Conservation (phyloP, 2,797 vertebrate genomes). For the Momotus momota region DNA sequence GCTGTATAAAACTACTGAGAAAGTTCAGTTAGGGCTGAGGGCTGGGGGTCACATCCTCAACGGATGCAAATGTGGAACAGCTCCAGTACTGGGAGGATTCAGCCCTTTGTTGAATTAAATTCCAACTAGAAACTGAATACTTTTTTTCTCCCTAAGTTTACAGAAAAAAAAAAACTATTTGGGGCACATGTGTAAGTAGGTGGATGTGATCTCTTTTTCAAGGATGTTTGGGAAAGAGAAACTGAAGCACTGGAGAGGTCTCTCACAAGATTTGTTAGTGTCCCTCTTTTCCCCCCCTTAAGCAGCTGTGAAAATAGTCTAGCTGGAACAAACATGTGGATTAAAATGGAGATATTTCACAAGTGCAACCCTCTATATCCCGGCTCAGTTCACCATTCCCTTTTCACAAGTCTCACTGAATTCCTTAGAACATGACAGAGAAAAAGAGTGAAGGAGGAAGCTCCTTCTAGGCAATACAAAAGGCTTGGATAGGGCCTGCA, state of each 20-base stretch:
- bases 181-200: conserved; percentile 59
- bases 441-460: not conserved
- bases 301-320: conserved; percentile 69
- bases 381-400: not conserved
- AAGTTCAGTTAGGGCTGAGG: conserved; percentile 68
- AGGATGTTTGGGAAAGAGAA: conserved; percentile 67
- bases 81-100: conserved; percentile 49
- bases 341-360: conserved; percentile 46
- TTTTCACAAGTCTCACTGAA: not conserved
- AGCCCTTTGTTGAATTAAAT: conserved; percentile 66
- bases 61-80: conserved; percentile 60
- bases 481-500: not conserved
- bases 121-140: not conserved
- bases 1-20: conserved; percentile 38
- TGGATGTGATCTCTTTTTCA: conserved; percentile 53
- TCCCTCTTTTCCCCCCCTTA: not conserved
- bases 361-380: conserved; percentile 28
- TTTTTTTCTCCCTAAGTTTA: conserved; percentile 50
- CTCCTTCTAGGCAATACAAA: not conserved
- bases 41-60: conserved; percentile 69
- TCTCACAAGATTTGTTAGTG: conserved; percentile 58
- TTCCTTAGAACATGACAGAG: not conserved
- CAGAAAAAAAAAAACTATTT: conserved; percentile 59
- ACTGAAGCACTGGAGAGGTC: conserved; percentile 51
- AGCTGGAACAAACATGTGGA: conserved; percentile 48